Evolutionary conservation across 2,888 invertebrate genomes (phyloP), one percentile per base, ranked within the genome.

Genomic region (Mechanitis messenoides): DNA sequence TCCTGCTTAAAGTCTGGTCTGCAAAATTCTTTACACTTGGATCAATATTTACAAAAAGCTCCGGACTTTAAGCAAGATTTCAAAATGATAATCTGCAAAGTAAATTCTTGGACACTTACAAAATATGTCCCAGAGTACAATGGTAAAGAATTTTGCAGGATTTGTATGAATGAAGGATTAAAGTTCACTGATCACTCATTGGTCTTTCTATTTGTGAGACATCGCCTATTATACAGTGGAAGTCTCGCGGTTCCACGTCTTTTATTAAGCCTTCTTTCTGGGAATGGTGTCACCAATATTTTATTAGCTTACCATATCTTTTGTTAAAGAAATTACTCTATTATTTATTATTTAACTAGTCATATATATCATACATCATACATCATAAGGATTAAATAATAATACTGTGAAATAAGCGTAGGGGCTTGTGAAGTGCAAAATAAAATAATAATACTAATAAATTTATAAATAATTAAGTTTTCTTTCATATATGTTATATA

Each of bases 101-200:
- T 62, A 55, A 66, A 69, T 69, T 69, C 46, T 69, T 45, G 76
- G 78, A 81, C 80, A 89, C 88, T 90, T 83, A 90, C 90, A 81
- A 74, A 60, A 78, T 57, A 33, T 55, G 60, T 62, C 58, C 61
- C 53, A 78, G 79, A 38, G 11, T 80, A 76, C 76, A 75, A 71
- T 71, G 74, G 85, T 88, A 90, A 88, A 89, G 89, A 88, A 89
- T 90, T 90, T 88, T 89, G 90, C 89, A 90, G 88, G 77, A 77
- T 78, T 78, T 28, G 28, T 67, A 74, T 71, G 74, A 73, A 73
- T 71, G 74, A 76, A 71, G 71, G 55, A 66, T 64, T 69, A 62
- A 72, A 76, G 72, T 69, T 58, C 66, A 60, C 45, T 31, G 69
- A 63, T 78, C 79, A 73, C 74, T 74, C 69, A 80, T 69, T n/a